Evolutionary conservation across 2,888 invertebrate genomes (phyloP), one percentile per base, ranked within the genome.

Genomic region (Cryptocephalus primarius): DNA sequence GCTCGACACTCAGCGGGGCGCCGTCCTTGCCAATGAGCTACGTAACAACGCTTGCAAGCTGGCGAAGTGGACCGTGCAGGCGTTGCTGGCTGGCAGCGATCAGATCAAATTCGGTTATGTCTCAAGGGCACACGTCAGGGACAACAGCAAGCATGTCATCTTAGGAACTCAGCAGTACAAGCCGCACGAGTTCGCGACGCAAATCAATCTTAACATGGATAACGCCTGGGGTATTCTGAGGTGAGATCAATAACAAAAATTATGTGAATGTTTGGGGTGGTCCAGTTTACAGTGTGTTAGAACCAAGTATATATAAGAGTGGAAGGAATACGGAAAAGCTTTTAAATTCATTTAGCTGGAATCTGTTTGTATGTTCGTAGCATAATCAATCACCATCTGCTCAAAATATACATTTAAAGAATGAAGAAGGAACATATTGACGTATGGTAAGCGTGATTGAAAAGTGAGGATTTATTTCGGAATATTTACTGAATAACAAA

Each of bases 1-100:
- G 62, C 74, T 99, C 51, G 99, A 99, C 73, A 91, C 88, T 1
- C 99, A 99, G 72, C 82, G 96, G 46, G 99, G 97, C 50, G 97
- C 99, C 8, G 97, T 99, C 8, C 75, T 99, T 44, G 99, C 99
- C 12, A 96, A 97, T 62, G 99, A 99, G 70, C 74, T 99, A 55
- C 82, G 97, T 58, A 99, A 99, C 71, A 99, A 99, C 74, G 92
- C 95, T n/a, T 96, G 95, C 76, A 99, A 99, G 72, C 76, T 99
- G 50, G 97, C 97, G 52, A 99, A 97, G 68, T 99, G 99, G 97
- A 97, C 97, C 0, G 91, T 95, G 1, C 91, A 88, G 72, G 88
- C 93, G n/a, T 65, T 88, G 31, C 69, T 89, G 12, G 94, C 96
- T 46, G 95, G 96, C 33, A 94, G 95, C 6, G 95, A 97, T 74